Evolutionary conservation across 35 echinoderm and acorn worm genomes (phyloP).

Genomic region (Acanthaster planci): DNA sequence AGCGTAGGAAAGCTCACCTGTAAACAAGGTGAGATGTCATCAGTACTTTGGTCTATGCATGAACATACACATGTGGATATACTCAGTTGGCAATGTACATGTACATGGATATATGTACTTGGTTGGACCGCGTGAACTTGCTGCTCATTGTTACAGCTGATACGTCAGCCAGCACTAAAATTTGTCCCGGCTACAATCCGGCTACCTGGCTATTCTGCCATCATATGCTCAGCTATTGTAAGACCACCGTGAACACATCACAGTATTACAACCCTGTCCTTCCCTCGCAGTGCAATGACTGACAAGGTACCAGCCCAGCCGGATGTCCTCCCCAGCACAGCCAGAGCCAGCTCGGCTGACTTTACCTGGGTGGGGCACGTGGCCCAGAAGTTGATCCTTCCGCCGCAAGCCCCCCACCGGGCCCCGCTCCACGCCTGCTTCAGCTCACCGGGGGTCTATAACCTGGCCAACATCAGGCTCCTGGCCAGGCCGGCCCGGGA

Average conservation of each 20-base stretch:
- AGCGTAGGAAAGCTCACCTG: no score
- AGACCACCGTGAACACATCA: background rate
- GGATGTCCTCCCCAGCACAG: background rate
- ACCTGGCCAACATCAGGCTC: conserved; percentile 80
- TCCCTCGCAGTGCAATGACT: conserved; percentile 5
- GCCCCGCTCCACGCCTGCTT: conserved; percentile 75
- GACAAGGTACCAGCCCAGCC: background rate
- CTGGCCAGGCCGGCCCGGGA: conserved; percentile 32
- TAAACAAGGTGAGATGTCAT: no score
- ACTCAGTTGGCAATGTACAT: no score
- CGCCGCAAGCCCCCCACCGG: conserved; percentile 37
- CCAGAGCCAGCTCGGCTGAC: conserved; percentile 49
- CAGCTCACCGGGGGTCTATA: conserved; percentile 81
- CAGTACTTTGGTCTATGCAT: no score
- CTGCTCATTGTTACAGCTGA: no score
- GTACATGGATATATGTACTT: no score
- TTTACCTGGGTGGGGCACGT: conserved; percentile 84
- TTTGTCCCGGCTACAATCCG: no score
- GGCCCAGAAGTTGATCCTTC: conserved; percentile 59
- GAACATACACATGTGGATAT: no score
- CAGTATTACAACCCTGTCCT: background rate
- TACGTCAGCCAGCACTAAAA: no score
- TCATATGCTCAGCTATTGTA: background rate
- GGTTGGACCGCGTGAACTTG: no score
- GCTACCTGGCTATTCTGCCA: background rate